Percentiles rank a stretch among this genome's conserved stretches.
Conservation (phyloP, 2,113 vertebrate species). For the Dinomys branickii region DNA sequence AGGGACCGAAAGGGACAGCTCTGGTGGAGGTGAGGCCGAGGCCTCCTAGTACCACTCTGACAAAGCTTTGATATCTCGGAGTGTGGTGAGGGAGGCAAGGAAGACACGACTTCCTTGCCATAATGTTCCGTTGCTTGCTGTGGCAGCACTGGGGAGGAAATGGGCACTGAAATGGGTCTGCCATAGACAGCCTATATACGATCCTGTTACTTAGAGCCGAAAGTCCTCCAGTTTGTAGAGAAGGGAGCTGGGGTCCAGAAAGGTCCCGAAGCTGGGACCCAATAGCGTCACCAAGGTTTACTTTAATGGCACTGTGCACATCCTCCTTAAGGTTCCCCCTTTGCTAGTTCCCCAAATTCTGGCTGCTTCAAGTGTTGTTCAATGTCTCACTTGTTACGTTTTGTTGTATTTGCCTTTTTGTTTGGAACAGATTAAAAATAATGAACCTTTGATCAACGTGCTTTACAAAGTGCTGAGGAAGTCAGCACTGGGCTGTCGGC, state of each 20-base stretch:
- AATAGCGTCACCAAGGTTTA: background rate
- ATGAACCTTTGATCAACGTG: constrained; percentile 94
- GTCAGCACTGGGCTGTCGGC: constrained; percentile 90
- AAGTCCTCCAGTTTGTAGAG: background rate
- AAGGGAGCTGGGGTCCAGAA: background rate
- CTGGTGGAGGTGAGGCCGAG: background rate
- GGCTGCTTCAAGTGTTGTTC: constrained; percentile 66
- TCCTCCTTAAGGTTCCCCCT: background rate
- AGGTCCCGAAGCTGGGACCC: background rate
- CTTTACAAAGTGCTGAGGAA: constrained; percentile 93
- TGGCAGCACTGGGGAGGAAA: background rate
- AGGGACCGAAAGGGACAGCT: background rate
- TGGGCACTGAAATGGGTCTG: background rate
- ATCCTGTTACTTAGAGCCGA: background rate
- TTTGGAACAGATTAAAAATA: constrained; percentile 97
- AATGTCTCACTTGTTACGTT: constrained; percentile 77
- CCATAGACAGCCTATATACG: background rate
- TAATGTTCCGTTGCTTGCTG: background rate
- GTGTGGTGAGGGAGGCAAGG: background rate
- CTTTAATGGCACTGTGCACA: background rate
- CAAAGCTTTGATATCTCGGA: background rate
- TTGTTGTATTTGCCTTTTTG: constrained; percentile 89
- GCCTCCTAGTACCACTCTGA: background rate
- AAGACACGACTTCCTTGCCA: background rate
- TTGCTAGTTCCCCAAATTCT: constrained; percentile 44